These are phyloP conservation scores for Leguminivora glycinivorella DNA, from an alignment of 1,140 invertebrate genomes.

Conservation along the genomic window DNA sequence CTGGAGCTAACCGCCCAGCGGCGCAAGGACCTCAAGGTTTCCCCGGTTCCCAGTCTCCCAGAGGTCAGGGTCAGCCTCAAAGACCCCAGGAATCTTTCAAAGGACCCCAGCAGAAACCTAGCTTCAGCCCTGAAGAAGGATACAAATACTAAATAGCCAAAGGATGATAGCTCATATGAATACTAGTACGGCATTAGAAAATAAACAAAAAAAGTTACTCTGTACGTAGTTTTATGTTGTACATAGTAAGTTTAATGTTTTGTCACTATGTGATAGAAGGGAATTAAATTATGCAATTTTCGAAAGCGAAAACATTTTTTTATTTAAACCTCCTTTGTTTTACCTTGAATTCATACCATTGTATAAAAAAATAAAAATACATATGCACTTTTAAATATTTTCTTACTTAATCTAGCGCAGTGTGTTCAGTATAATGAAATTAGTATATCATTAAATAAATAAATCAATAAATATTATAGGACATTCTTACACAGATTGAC, in stretches of 20 bases:
- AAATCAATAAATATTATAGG: no score
- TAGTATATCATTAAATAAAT: no score
- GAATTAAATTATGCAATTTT: conserved; percentile 37
- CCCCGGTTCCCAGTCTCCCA: conserved; percentile 4
- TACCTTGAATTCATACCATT: neutral
- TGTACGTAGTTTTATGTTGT: conserved; percentile 53
- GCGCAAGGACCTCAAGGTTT: neutral
- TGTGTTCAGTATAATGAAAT: no score
- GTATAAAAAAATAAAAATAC: no score
- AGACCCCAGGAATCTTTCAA: conserved; percentile 38
- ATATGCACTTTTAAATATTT: no score
- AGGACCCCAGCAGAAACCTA: conserved; percentile 65
- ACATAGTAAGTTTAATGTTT: conserved; percentile 40
- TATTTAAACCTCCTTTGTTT: conserved; percentile 20
- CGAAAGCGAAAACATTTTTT: conserved; percentile 33
- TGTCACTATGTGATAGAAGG: conserved; percentile 58
- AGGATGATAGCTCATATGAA: conserved; percentile 35
- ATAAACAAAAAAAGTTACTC: conserved; percentile 49
- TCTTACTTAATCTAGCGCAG: no score
- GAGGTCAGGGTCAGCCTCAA: conserved; percentile 15
- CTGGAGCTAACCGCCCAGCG: conserved; percentile 1
- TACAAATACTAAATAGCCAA: conserved; percentile 66
- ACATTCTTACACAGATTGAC: no score
- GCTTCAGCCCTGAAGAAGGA: conserved; percentile 66
- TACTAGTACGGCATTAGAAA: conserved; percentile 45